These are phyloP conservation scores for Triops longicaudatus DNA, from an alignment of 1,140 invertebrate species.

Conservation along the genomic window DNA sequence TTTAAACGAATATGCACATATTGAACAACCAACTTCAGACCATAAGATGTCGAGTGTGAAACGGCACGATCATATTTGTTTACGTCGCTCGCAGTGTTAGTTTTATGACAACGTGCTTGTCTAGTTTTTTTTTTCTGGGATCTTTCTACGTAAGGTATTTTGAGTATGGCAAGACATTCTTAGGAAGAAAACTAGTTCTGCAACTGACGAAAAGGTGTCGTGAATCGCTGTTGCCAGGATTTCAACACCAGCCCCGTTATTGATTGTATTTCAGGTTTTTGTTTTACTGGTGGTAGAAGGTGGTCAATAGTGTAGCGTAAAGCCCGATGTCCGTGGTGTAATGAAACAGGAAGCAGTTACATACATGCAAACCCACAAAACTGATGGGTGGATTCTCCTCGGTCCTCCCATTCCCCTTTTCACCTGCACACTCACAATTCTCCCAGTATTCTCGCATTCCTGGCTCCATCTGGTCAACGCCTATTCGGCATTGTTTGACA, in stretches of 20 bases:
- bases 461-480: too few species aligned
- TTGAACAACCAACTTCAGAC: too few species aligned
- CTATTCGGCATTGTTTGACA: too few species aligned
- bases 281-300: not conserved
- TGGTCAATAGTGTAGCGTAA: not conserved
- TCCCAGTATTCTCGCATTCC: not conserved
- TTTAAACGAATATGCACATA: too few species aligned
- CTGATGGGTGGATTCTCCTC: not conserved
- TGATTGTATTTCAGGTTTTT: not conserved
- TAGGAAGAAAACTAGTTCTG: not conserved
- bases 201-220: not conserved
- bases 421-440: not conserved
- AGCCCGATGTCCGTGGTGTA: not conserved
- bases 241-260: not conserved
- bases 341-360: not conserved
- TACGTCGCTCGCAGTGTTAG: too few species aligned
- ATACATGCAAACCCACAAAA: not conserved
- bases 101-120: too few species aligned
- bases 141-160: not conserved
- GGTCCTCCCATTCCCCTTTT: not conserved
- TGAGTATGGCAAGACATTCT: not conserved
- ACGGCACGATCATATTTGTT: too few species aligned
- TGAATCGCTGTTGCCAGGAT: constrained; percentile 7
- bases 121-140: not conserved
- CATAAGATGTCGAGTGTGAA: too few species aligned